Evolutionary conservation across 2,888 invertebrate genomes (phyloP).

Genomic region (Elegia similella): DNA sequence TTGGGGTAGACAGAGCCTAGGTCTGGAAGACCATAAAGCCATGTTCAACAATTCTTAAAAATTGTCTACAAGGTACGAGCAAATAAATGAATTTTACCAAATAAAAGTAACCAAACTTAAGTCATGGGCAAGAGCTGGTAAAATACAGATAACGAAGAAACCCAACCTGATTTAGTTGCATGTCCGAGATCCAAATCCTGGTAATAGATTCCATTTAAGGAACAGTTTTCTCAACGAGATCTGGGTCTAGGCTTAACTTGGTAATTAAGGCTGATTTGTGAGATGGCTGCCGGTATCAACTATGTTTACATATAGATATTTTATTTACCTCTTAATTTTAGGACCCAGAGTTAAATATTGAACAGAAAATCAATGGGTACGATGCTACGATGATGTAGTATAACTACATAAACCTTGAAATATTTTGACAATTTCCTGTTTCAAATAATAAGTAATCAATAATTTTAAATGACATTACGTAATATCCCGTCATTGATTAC

Average conservation of each 20-base stretch:
- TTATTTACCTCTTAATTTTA: background rate
- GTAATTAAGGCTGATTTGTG: slow-evolving; percentile 4
- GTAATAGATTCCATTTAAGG: background rate
- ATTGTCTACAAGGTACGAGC: too few relatives aligned
- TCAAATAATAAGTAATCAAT: background rate
- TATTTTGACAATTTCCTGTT: background rate
- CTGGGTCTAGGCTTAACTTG: slow-evolving; percentile 4
- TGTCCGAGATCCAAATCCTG: background rate
- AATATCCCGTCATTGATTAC: background rate
- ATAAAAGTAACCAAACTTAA: too few relatives aligned
- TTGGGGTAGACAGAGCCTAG: too few relatives aligned
- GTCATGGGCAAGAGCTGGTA: too few relatives aligned
- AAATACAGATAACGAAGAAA: background rate
- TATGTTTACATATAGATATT: background rate
- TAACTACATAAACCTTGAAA: background rate
- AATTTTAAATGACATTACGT: background rate
- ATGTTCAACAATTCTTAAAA: too few relatives aligned
- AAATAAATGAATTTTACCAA: too few relatives aligned
- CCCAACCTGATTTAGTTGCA: background rate
- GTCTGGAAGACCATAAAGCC: too few relatives aligned
- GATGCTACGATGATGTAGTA: background rate
- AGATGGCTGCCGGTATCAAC: background rate
- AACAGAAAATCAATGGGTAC: too few relatives aligned
- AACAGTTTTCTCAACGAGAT: background rate
- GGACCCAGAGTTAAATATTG: background rate